Evolutionary conservation across 1,140 invertebrate genomes (phyloP).

Genomic region (Scaptomyza montana): DNA sequence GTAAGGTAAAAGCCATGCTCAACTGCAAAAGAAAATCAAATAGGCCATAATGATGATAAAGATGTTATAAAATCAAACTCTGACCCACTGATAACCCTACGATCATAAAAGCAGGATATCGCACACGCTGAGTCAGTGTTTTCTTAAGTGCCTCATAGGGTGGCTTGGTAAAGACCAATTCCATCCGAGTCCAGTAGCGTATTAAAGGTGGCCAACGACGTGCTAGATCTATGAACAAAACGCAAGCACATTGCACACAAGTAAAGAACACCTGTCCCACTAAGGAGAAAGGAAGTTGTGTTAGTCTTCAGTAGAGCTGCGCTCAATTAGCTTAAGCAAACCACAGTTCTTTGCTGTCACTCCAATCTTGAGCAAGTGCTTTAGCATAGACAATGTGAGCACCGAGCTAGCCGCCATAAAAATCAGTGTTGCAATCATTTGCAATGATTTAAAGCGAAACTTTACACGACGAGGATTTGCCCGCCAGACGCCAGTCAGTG

Average conservation of each 20-base stretch:
- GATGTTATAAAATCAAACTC: neutral
- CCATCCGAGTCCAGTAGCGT: constrained; percentile 63
- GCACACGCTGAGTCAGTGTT: constrained; percentile 55
- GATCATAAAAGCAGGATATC: constrained; percentile 60
- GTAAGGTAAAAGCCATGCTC: constrained; percentile 63
- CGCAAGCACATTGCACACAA: constrained; percentile 47
- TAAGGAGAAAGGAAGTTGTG: constrained; percentile 2
- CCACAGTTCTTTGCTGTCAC: constrained; percentile 77
- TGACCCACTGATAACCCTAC: constrained; percentile 57
- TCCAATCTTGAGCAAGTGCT: constrained; percentile 57
- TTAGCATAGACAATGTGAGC: constrained; percentile 51
- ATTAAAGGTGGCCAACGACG: constrained; percentile 68
- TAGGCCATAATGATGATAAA: no score
- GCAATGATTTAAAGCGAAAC: constrained; percentile 62
- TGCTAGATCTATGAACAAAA: constrained; percentile 63
- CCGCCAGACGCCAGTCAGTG: constrained; percentile 53
- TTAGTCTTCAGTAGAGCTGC: neutral
- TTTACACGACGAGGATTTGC: constrained; percentile 53
- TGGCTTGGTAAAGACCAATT: constrained; percentile 62
- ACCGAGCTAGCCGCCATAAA: constrained; percentile 56
- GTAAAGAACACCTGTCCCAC: constrained; percentile 71
- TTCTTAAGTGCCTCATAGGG: constrained; percentile 59
- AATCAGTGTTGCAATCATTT: constrained; percentile 47
- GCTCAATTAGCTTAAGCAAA: neutral
- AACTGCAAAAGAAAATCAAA: constrained; percentile 25